Base-by-base conservation (phyloP, 2,113 vertebrate genomes). In the Garra rufa region DNA sequence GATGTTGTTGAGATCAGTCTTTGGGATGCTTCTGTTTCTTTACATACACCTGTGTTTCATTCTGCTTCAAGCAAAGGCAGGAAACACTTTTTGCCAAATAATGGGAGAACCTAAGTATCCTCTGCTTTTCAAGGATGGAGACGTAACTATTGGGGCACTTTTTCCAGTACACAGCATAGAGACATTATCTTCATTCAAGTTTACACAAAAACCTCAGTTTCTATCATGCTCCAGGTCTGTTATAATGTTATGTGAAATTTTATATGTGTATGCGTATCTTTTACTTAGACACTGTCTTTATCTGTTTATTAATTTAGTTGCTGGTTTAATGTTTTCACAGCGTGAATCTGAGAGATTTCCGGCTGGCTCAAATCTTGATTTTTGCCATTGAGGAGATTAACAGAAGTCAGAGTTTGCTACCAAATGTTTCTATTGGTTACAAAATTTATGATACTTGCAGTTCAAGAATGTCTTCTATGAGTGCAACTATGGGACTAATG, bases 311-410 rank as follows among this genome's bases (percentile, higher is more conserved):
- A 1, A 48, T 48, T 48, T 48, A 48, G 46, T 15, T 46, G 11
- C 44, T 46, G 44, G 11, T 48, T 48, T 48, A 48, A 48, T 48
- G 46, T 48, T 15, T 48, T 48, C 46, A 14, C 46, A 95, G 94
- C 55, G 78, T 94, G 52, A 94, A 94, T 85, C 91, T 93, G 52
- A 91, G 94, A 85, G 93, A 94, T 86, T 92, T 95, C 59, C 92
- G 92, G 59, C 94, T 93, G 89, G 92, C 93, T n/a, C 93, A 94
- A 83, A 92, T 91, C 0, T 93, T 95, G 94, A 92, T 92, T 41
- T 95, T 94, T 89, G 92, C 93, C 14, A 93, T 95, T 48, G 90
- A 93, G 50, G 94, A 95, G 90, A 95, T 95, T 74, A 95, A 95
- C 87, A 91, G 82, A 80, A 93, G 83, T 81, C 81, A 46, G 44